These are phyloP conservation scores for Spea bombifrons DNA, from an alignment of 2,113 vertebrate genomes.

Conservation along the genomic window DNA sequence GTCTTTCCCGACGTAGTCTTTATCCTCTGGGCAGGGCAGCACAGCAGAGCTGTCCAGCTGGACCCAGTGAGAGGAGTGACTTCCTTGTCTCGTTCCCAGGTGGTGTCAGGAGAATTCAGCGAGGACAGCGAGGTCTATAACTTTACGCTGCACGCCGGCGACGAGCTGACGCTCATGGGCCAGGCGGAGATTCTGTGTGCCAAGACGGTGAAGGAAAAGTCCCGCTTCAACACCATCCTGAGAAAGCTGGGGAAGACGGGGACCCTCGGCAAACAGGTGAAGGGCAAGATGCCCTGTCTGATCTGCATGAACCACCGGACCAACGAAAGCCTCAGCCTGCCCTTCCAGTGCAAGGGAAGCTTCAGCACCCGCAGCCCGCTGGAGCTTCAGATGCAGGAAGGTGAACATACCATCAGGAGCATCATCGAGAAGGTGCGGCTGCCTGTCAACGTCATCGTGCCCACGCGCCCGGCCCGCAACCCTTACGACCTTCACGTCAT, in stretches of 20 bases:
- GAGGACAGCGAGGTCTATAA: conserved; percentile 99
- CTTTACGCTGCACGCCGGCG: conserved; percentile 93
- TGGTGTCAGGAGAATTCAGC: conserved; percentile 96
- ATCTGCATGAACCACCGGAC: conserved; percentile 99
- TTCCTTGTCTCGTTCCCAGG: conserved; percentile 63
- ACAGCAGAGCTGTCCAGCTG: too few relatives aligned
- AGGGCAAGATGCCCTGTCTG: conserved; percentile 92
- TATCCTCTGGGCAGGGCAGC: too few relatives aligned
- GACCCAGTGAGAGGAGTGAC: too few relatives aligned
- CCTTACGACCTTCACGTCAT: conserved; percentile 90
- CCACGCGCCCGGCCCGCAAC: conserved; percentile 85
- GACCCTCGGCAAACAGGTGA: conserved; percentile 57
- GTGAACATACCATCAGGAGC: conserved; percentile 92
- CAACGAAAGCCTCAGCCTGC: conserved; percentile 94
- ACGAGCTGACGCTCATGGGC: conserved; percentile 96
- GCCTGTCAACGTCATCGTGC: conserved; percentile 92
- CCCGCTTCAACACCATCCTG: conserved; percentile 83
- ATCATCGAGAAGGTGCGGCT: conserved; percentile 95
- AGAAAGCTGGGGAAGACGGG: conserved; percentile 84
- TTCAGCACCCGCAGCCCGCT: conserved; percentile 94
- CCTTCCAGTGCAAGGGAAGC: conserved; percentile 91
- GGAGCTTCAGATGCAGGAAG: conserved; percentile 94
- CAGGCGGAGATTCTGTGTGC: conserved; percentile 96
- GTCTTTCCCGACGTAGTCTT: too few relatives aligned
- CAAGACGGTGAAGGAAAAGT: conserved; percentile 86